phyloP scores from a whole-genome alignment of 2,797 vertebrate genomes.

The Cirrhinus mrigala region DNA sequence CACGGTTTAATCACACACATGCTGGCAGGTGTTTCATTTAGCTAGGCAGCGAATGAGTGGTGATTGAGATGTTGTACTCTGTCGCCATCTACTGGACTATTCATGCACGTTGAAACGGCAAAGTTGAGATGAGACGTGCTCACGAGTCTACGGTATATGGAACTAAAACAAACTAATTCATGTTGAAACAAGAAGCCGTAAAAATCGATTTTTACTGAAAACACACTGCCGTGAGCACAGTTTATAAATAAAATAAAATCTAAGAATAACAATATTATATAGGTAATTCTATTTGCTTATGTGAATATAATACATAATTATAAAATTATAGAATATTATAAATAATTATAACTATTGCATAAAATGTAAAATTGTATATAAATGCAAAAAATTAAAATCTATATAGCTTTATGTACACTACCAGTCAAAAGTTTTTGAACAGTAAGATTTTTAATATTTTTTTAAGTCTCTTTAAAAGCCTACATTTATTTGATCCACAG shows the following conservation, averaged over 20 bases:
- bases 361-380: not conserved
- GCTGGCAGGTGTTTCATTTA: constrained; percentile 33
- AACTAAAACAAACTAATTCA: not conserved
- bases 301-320: not conserved
- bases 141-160: not conserved
- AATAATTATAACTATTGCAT: not conserved
- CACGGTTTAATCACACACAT: not conserved
- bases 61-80: constrained; percentile 6
- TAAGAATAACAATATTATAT: not conserved
- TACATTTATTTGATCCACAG: not conserved
- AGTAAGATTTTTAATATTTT: too few species aligned
- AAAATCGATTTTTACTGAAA: not conserved
- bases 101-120: not conserved
- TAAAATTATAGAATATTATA: not conserved
- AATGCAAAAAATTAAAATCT: not conserved
- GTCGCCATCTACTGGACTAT: constrained; percentile 54
- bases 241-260: not conserved
- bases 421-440: too few species aligned
- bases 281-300: not conserved
- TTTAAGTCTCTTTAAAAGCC: too few species aligned
- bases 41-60: not conserved
- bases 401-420: not conserved
- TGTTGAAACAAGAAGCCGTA: not conserved
- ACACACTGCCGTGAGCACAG: not conserved
- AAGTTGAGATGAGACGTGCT: not conserved